Base-by-base conservation (phyloP, 2,797 vertebrate species). In the Sylvia borin region DNA sequence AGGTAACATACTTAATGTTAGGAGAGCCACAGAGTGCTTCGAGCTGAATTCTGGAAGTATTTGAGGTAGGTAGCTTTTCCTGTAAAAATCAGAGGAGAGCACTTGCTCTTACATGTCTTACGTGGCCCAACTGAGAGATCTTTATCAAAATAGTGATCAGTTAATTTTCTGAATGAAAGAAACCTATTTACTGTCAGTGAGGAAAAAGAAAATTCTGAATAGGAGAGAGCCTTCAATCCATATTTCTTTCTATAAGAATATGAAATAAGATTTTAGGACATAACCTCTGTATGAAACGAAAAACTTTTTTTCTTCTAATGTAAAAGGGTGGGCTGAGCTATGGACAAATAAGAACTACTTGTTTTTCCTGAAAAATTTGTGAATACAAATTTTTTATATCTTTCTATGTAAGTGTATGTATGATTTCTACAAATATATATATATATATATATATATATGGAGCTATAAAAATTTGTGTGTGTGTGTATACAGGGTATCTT, bases 51-150 rank as follows among this genome's bases (percentile, higher is more conserved):
- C 66, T 89, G 36, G 9, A 38, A 71, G 3, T 60, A 8, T 38
- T 68, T 40, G 24, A 45, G 6, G 16, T 42, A 57, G 38, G 32
- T 32, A 83, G 16, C 16, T 85, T 71, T 74, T 47, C n/a, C 18
- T 61, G 12, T 67, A 54, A 61, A 77, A 78, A 17, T 64, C 19
- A 26, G 42, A 65, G 47, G 47, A 25, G 14, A 67, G 6, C 51
- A 55, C 5, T 77, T 83, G 16, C 7, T 73, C 5, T 25, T 57
- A 0, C 4, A 4, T 25, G 5, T 74, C 21, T 58, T 61, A 16
- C 0, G 0, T 67, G 20, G 27, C 29, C 19, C 38, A 72, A 4
- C 27, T 36, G 43, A 65, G 32, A 31, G 9, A 21, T 10, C 27
- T 78, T 78, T 68, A 38, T 54, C 31, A 36, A 81, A 81, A 36